Base-by-base conservation (phyloP, 1,140 invertebrate species). In the Heterodera schachtii region DNA sequence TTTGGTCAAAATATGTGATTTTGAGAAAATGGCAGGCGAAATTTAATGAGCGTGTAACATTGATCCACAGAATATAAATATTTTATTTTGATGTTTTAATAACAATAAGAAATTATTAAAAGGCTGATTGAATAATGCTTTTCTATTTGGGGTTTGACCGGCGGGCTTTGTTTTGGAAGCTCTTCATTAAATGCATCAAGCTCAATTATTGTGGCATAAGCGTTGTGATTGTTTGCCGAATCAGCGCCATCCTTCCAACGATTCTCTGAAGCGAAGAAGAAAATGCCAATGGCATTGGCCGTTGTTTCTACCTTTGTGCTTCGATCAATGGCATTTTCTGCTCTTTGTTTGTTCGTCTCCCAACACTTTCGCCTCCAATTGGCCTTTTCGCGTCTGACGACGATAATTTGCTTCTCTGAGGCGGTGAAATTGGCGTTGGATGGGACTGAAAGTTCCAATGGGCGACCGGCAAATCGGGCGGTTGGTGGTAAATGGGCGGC, bases 271-370 rank as follows among this genome's bases (percentile, higher is more conserved):
- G 16, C 11, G 57, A 64, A 52, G 4, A 6, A 6, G 11, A 52
- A 52, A 52, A 11, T 6, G 49, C 6, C 6, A 2, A 6, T 52
- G 11, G 11, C 49, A 52, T 52, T 11, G 6, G 49, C 6, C 49
- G 6, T 52, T 52, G 11, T 52, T 52, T 16, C 31, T 60, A 69
- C 76, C 77, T 78, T 21, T 78, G 47, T 43, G 77, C 77, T 11
- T 43, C 77, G 31, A 78, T 78, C 70, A 78, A 78, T 31, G 77
- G 77, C 60, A 66, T 41, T 78, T 64, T 64, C 13, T 78, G 77
- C 47, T 78, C 77, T 47, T 78, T 64, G 70, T 69, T 78, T 66
- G 64, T 64, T 41, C 52, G 13, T 43, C 52, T 21, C 64, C n/a
- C 46, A n/a, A 60, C 16, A 19, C 21, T 52, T 69, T 21, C 47